phyloP scores from a whole-genome alignment of 2,797 vertebrate species.

The Rhinichthys osculus region DNA sequence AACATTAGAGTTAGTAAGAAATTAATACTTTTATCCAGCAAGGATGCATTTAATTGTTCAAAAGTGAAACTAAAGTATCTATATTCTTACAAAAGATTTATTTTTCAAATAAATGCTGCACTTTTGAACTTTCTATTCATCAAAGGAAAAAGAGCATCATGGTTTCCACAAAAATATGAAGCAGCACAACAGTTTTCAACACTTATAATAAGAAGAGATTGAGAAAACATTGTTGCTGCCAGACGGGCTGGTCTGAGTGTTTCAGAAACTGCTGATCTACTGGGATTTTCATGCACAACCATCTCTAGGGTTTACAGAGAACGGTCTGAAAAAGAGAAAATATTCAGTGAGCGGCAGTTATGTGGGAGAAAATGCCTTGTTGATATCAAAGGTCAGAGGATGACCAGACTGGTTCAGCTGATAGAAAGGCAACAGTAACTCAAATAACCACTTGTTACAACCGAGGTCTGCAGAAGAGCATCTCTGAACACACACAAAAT shows the following conservation, averaged over 20 bases:
- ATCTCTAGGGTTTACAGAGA: too few species aligned
- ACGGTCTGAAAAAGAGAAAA: too few species aligned
- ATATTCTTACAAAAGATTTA: too few species aligned
- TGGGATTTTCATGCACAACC: too few species aligned
- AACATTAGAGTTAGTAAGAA: not conserved
- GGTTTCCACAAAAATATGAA: not conserved
- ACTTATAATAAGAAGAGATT: not conserved
- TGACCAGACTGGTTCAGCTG: not conserved
- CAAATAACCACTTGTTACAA: too few species aligned
- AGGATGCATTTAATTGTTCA: not conserved
- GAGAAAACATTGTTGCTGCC: not conserved
- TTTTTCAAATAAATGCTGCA: not conserved
- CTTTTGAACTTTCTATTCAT: not conserved
- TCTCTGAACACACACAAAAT: too few species aligned
- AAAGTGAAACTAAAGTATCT: not conserved
- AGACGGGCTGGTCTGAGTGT: too few species aligned
- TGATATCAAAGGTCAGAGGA: too few species aligned
- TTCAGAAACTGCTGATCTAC: too few species aligned
- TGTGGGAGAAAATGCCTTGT: too few species aligned
- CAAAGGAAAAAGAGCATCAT: not conserved
- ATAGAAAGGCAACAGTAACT: not conserved
- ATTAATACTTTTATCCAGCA: not conserved
- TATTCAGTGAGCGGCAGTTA: too few species aligned
- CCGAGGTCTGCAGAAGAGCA: too few species aligned
- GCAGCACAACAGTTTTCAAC: conserved; percentile 59